phyloP scores from a whole-genome alignment of 2,888 invertebrate species.

The Hirtodrosophila cameraria region DNA sequence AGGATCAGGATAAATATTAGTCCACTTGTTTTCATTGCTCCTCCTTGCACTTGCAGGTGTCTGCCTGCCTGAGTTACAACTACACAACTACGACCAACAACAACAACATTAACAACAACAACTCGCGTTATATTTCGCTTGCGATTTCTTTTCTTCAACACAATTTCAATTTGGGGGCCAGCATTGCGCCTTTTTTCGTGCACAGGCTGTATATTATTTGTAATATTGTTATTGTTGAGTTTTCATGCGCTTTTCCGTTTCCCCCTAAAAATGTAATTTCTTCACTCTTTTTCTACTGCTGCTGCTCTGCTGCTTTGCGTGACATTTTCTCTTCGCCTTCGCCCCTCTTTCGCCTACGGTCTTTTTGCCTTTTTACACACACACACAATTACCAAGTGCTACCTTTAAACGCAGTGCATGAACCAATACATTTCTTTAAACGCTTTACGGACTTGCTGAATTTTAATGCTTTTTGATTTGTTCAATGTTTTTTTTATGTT shows the following conservation, averaged over 20 bases:
- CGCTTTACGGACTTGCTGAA: constrained; percentile 35
- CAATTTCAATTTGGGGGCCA: constrained; percentile 24
- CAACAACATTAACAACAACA: constrained; percentile 47
- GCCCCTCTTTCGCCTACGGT: constrained; percentile 57
- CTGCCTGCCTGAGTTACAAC: constrained; percentile 66
- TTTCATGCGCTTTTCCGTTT: constrained; percentile 59
- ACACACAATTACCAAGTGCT: constrained; percentile 40
- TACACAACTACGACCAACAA: constrained; percentile 36
- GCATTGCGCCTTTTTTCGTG: constrained; percentile 59
- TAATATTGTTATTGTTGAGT: constrained; percentile 65
- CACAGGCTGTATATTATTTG: constrained; percentile 25
- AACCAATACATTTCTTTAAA: constrained; percentile 38
- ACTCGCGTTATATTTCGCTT: constrained; percentile 40
- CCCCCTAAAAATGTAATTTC: constrained; percentile 67
- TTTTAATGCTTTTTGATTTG: constrained; percentile 64
- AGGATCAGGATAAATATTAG: constrained; percentile 50
- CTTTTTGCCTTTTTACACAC: constrained; percentile 55
- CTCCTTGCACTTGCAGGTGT: constrained; percentile 69
- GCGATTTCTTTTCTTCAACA: constrained; percentile 19
- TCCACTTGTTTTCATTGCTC: constrained; percentile 67
- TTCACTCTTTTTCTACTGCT: constrained; percentile 78
- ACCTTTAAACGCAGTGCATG: constrained; percentile 30
- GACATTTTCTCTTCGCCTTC: constrained; percentile 78
- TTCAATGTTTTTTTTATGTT: constrained; percentile 76
- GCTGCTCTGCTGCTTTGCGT: constrained; percentile 77